Conservation (phyloP, 2,113 vertebrate species). For the Pelecanoides urinatrix region DNA sequence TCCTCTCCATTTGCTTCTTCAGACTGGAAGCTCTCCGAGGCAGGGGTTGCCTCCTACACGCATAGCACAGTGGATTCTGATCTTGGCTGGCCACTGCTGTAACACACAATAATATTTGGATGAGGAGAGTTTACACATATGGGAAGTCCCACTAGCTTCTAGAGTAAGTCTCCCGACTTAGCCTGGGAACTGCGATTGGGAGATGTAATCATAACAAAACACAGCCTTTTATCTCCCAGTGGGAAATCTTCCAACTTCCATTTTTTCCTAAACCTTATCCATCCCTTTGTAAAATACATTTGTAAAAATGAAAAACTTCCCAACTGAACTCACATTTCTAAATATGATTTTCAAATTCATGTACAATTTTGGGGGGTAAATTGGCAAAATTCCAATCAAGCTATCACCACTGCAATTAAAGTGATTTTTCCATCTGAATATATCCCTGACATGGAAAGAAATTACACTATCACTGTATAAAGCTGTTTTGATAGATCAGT, state of each 20-base stretch:
- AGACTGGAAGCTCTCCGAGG: background rate
- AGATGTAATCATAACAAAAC: slow-evolving; percentile 14
- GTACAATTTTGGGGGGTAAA: background rate
- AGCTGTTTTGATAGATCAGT: slow-evolving; percentile 57
- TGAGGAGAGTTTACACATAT: background rate
- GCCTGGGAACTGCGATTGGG: background rate
- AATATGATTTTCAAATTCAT: background rate
- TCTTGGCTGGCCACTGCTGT: background rate
- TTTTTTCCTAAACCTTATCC: background rate
- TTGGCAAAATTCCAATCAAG: slow-evolving; percentile 31
- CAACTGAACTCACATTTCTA: background rate
- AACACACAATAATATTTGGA: background rate
- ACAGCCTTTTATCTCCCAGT: background rate
- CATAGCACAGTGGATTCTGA: background rate
- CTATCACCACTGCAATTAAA: slow-evolving; percentile 50
- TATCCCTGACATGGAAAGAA: slow-evolving; percentile 18
- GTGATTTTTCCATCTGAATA: slow-evolving; percentile 57
- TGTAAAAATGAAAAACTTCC: background rate
- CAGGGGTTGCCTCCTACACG: background rate
- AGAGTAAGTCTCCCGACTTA: background rate
- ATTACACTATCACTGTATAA: background rate
- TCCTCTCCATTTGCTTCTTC: background rate
- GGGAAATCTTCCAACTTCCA: background rate
- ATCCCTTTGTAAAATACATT: background rate
- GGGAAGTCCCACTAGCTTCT: slow-evolving; percentile 17